Conservation (phyloP, 2,888 invertebrate species). For the Trichopria drosophilae region DNA sequence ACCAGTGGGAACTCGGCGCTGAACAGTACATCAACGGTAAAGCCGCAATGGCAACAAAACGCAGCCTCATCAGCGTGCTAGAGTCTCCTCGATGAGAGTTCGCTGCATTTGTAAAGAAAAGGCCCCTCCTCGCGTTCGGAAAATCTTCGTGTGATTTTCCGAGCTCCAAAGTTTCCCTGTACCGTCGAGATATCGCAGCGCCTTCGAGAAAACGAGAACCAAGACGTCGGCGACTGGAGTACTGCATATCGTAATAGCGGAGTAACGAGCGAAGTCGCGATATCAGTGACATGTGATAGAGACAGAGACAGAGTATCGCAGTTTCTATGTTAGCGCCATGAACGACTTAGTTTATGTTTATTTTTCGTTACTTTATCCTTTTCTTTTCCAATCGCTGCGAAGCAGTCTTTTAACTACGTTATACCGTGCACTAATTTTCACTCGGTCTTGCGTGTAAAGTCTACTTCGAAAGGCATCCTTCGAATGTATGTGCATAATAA, state of each 20-base stretch:
- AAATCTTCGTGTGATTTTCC: not conserved
- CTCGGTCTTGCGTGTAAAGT: conserved; percentile 14
- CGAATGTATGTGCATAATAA: conserved; percentile 30
- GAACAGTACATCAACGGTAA: too few species aligned
- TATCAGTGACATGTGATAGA: conserved; percentile 31
- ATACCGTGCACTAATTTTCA: conserved; percentile 12
- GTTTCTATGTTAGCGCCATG: conserved; percentile 24
- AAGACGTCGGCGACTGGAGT: too few species aligned
- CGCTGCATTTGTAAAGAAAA: not conserved
- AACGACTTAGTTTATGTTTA: conserved; percentile 16
- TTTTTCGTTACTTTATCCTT: conserved; percentile 12
- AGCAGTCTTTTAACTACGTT: conserved; percentile 9
- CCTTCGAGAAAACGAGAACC: too few species aligned
- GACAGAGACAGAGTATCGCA: conserved; percentile 24
- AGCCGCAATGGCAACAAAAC: conserved; percentile 43
- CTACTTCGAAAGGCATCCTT: conserved; percentile 20
- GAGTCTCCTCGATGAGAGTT: conserved; percentile 20
- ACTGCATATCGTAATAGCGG: too few species aligned
- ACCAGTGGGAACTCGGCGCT: conserved; percentile 37
- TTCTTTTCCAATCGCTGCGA: conserved; percentile 22
- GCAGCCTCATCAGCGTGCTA: conserved; percentile 49
- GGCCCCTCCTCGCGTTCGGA: conserved; percentile 15
- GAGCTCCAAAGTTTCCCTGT: conserved; percentile 24
- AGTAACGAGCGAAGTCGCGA: too few species aligned
- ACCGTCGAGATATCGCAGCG: conserved; percentile 18